Evolutionary conservation across 2,888 invertebrate species (phyloP).

Genomic region (Antitype chi): DNA sequence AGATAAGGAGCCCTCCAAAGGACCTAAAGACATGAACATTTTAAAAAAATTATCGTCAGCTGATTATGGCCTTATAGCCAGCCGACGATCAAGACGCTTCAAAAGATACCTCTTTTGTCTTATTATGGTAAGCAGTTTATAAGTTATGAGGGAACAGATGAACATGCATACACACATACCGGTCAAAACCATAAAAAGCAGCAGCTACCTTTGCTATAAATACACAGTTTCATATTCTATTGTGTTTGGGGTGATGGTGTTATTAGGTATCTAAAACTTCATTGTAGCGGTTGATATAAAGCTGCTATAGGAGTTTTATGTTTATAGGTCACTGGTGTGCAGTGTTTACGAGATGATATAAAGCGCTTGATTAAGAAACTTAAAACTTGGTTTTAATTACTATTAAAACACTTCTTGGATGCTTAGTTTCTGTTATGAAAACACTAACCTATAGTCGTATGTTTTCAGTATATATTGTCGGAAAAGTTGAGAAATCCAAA

Average conservation of each 20-base stretch:
- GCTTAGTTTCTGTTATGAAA: neutral
- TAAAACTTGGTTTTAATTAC: constrained; percentile 11
- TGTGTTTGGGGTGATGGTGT: neutral
- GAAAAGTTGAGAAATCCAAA: neutral
- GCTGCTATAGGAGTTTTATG: constrained; percentile 1
- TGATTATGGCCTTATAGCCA: too few relatives aligned
- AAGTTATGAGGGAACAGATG: too few relatives aligned
- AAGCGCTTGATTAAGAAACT: constrained; percentile 22
- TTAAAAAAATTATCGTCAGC: too few relatives aligned
- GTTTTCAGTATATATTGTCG: neutral
- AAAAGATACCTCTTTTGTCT: too few relatives aligned
- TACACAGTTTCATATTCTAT: neutral
- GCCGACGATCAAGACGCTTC: too few relatives aligned
- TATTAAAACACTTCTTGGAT: neutral
- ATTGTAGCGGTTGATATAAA: neutral
- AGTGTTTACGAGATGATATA: constrained; percentile 29
- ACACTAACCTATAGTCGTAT: neutral
- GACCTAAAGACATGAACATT: too few relatives aligned
- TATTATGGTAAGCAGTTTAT: too few relatives aligned
- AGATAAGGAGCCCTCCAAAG: too few relatives aligned
- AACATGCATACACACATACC: too few relatives aligned
- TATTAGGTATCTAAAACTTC: constrained; percentile 11
- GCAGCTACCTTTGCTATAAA: neutral
- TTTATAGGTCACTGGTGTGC: neutral
- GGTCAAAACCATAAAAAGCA: neutral